These are phyloP conservation scores for Frankliniella fusca DNA, from an alignment of 2,888 invertebrate species.

Conservation along the genomic window DNA sequence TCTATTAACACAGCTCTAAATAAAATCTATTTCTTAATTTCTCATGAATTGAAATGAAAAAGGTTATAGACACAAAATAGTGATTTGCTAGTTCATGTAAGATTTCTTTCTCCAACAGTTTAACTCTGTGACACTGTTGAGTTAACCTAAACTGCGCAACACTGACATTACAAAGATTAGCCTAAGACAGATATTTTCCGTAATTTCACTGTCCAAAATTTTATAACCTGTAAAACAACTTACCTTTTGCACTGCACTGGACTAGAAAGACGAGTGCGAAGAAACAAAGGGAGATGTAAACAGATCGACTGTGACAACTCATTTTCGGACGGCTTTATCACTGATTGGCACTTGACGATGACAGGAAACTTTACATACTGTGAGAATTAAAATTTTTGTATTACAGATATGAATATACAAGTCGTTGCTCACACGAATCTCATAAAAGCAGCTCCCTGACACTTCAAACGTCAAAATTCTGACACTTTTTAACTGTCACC, in stretches of 20 bases:
- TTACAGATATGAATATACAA: too few relatives aligned
- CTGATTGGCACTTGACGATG: not conserved
- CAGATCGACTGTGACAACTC: not conserved
- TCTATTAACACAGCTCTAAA: not conserved
- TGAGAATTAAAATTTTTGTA: too few relatives aligned
- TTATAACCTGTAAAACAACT: not conserved
- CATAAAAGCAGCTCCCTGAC: too few relatives aligned
- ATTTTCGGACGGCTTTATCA: not conserved
- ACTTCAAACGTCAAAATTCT: too few relatives aligned
- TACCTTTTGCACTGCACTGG: not conserved
- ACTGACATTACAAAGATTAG: not conserved
- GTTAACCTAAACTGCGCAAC: not conserved
- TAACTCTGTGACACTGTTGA: not conserved
- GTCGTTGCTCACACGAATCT: too few relatives aligned
- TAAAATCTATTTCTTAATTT: not conserved
- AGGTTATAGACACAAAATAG: not conserved
- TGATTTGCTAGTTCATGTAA: not conserved
- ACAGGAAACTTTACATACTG: not conserved
- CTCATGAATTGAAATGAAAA: not conserved
- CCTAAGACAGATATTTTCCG: not conserved
- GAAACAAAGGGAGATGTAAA: not conserved
- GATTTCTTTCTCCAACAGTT: not conserved
- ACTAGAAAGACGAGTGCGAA: not conserved
- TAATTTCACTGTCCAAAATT: not conserved
- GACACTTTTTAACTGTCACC: too few relatives aligned